Percentiles rank a stretch among this genome's conserved stretches.
Evolutionary conservation across 2,113 vertebrate species (phyloP).

Genomic region (Rhynchomys soricoides): DNA sequence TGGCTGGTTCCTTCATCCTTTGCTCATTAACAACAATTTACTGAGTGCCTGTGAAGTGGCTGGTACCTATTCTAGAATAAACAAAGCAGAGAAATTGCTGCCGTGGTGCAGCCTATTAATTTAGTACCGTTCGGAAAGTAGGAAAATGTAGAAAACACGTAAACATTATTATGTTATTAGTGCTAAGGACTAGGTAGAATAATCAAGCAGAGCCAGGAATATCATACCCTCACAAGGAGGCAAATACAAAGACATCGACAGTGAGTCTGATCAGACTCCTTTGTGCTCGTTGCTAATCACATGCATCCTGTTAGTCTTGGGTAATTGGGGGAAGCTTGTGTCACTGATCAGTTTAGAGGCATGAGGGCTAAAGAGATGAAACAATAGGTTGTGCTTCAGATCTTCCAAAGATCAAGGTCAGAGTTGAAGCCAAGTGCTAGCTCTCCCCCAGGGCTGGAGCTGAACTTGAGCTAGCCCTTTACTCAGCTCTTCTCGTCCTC

Average conservation of each 20-base stretch:
- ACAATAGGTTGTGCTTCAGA: not conserved
- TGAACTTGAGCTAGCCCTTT: not conserved
- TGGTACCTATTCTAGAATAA: not conserved
- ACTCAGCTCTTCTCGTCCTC: not conserved
- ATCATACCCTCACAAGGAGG: not conserved
- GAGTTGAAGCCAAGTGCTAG: not conserved
- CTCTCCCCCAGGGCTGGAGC: not conserved
- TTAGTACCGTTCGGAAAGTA: not conserved
- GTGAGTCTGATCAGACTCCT: not conserved
- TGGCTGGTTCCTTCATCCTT: not conserved
- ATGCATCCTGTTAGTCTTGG: not conserved
- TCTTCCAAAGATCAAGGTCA: conserved; percentile 29
- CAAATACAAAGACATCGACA: not conserved
- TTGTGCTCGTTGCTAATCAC: not conserved
- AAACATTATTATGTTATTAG: not conserved
- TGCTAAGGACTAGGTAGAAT: conserved; percentile 8
- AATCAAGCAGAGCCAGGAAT: not conserved
- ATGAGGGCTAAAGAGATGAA: not conserved
- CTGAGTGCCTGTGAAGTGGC: not conserved
- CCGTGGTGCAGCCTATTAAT: not conserved
- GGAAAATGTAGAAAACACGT: not conserved
- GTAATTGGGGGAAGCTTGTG: not conserved
- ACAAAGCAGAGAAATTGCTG: conserved; percentile 36
- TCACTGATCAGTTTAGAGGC: not conserved
- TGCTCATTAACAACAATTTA: not conserved